phyloP scores from a whole-genome alignment of 2,888 invertebrate genomes.

The Spilarctia lutea region DNA sequence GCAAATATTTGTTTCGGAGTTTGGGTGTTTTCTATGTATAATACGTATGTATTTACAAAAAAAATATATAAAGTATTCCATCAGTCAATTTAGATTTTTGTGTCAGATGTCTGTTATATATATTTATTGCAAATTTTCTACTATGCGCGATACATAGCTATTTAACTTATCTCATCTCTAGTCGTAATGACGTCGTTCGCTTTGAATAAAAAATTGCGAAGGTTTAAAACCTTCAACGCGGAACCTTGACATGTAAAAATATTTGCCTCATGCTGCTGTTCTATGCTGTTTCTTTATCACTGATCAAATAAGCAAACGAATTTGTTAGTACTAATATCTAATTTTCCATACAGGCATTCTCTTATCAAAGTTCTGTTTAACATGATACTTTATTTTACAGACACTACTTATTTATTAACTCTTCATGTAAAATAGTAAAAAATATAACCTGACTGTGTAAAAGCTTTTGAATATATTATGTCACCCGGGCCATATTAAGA shows the following conservation, averaged over 20 bases:
- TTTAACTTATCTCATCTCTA: conserved; percentile 13
- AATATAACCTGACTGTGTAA: too few species aligned
- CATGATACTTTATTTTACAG: neutral
- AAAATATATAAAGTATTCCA: too few species aligned
- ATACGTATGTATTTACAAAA: too few species aligned
- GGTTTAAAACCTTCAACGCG: conserved; percentile 65
- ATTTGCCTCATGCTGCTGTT: conserved; percentile 59
- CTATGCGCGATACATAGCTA: conserved; percentile 4
- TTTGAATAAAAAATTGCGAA: conserved; percentile 55
- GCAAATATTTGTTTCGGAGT: too few species aligned
- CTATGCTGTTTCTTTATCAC: conserved; percentile 41
- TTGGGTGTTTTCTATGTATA: too few species aligned
- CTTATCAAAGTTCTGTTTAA: neutral
- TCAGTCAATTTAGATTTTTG: too few species aligned
- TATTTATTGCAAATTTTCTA: neutral
- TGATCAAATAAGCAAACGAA: conserved; percentile 19
- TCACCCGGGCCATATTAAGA: too few species aligned
- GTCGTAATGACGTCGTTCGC: conserved; percentile 23
- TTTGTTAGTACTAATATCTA: neutral
- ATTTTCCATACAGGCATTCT: neutral
- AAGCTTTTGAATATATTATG: too few species aligned
- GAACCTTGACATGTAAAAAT: conserved; percentile 73
- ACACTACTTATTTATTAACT: neutral
- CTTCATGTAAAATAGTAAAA: neutral
- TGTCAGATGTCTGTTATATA: neutral